Evolutionary conservation across 2,113 vertebrate species (phyloP).

Genomic region (Podarcis cretensis): DNA sequence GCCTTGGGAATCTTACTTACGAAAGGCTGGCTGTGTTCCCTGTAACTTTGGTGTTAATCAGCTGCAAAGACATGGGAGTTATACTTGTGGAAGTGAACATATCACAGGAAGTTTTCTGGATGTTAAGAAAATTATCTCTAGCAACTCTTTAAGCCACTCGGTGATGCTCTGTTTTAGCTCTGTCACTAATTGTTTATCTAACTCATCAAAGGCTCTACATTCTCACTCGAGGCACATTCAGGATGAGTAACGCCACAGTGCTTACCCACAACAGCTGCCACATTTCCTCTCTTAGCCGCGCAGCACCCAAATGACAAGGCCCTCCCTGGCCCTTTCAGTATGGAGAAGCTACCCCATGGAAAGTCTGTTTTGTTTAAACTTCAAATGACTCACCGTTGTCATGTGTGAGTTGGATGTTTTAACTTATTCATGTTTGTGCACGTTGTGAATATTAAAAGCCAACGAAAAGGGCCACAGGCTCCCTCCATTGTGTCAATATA

Average conservation of each 20-base stretch:
- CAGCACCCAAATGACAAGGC: neutral
- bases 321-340: neutral
- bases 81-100: neutral
- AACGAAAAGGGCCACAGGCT: neutral
- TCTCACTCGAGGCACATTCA: conserved; percentile 1
- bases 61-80: neutral
- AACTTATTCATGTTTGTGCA: neutral
- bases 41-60: neutral
- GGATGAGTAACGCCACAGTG: neutral
- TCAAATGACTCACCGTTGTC: neutral
- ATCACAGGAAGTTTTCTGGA: conserved; percentile 5
- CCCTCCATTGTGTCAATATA: neutral
- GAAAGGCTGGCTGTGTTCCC: neutral
- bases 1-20: neutral
- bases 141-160: neutral
- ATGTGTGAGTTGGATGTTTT: neutral
- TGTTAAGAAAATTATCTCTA: neutral
- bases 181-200: conserved; percentile 12
- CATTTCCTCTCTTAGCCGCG: neutral
- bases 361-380: conserved; percentile 3
- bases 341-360: neutral
- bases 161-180: neutral
- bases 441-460: conserved; percentile 7
- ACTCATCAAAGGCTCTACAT: neutral
- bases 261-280: conserved; percentile 10